These are phyloP conservation scores for Resseliella maxima DNA, from an alignment of 2,888 invertebrate species.

Conservation along the genomic window DNA sequence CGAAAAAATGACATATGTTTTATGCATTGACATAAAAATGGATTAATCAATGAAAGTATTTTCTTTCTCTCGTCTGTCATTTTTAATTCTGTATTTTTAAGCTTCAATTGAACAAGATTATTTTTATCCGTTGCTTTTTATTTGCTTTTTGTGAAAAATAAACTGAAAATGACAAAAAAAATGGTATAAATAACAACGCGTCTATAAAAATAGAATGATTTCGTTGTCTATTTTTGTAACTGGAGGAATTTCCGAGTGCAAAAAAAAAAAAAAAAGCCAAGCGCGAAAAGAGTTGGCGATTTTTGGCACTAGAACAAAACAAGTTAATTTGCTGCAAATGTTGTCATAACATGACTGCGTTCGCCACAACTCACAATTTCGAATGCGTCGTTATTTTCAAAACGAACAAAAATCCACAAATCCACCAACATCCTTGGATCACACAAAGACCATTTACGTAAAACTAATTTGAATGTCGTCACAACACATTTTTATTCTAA, in stretches of 20 bases:
- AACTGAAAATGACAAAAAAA: neutral
- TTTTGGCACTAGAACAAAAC: neutral
- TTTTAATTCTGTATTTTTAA: neutral
- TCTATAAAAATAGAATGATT: conserved; percentile 4
- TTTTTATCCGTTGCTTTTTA: too few relatives aligned
- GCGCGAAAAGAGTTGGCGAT: neutral
- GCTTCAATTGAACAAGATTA: neutral
- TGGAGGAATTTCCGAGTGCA: conserved; percentile 41
- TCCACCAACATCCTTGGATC: neutral
- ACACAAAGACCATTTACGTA: conserved; percentile 20
- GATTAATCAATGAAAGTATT: neutral
- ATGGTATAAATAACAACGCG: neutral
- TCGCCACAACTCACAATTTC: neutral
- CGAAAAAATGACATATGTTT: neutral
- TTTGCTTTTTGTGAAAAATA: neutral
- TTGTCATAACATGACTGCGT: neutral
- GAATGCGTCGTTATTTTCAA: neutral
- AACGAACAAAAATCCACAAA: neutral
- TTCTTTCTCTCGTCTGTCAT: neutral
- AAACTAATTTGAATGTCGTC: conserved; percentile 33
- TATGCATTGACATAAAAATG: neutral
- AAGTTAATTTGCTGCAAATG: neutral
- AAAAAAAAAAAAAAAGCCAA: neutral
- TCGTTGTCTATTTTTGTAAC: neutral
- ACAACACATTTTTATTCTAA: neutral